Percentiles rank a stretch among this genome's conserved stretches.
These are phyloP conservation scores for Clinocottus analis DNA, from an alignment of 2,113 vertebrate species.

Conservation along the genomic window DNA sequence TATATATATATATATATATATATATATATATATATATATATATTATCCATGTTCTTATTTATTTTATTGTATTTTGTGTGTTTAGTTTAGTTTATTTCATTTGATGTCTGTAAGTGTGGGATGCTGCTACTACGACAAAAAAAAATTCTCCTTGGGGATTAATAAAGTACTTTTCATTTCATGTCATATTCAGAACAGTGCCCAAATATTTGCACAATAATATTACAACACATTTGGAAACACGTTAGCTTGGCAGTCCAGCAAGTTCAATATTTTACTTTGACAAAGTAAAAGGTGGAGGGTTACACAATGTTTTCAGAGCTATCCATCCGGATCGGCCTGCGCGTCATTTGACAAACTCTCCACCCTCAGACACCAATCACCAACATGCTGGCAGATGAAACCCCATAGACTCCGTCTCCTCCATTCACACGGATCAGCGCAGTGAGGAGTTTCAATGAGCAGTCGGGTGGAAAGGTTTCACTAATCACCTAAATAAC, in stretches of 20 bases:
- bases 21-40: no score
- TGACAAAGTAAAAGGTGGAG: background rate
- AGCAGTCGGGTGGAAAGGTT: background rate
- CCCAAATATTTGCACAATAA: no score
- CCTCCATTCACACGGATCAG: background rate
- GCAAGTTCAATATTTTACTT: background rate
- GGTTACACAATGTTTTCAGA: background rate
- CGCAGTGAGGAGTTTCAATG: background rate
- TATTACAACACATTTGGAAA: no score
- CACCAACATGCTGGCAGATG: slow-evolving; percentile 5
- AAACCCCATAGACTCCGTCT: background rate
- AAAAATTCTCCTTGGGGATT: no score
- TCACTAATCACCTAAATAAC: background rate
- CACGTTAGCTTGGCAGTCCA: background rate
- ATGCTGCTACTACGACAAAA: no score
- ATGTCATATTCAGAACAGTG: no score
- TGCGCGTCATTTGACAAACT: background rate
- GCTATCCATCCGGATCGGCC: background rate
- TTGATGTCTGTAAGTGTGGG: no score
- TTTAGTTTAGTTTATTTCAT: no score
- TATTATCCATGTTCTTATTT: no score
- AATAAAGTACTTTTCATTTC: no score
- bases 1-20: no score
- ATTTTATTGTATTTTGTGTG: no score
- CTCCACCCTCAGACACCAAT: slow-evolving; percentile 22